Evolutionary conservation across 1,140 invertebrate genomes (phyloP).

Genomic region (Tetragnatha versicolor): DNA sequence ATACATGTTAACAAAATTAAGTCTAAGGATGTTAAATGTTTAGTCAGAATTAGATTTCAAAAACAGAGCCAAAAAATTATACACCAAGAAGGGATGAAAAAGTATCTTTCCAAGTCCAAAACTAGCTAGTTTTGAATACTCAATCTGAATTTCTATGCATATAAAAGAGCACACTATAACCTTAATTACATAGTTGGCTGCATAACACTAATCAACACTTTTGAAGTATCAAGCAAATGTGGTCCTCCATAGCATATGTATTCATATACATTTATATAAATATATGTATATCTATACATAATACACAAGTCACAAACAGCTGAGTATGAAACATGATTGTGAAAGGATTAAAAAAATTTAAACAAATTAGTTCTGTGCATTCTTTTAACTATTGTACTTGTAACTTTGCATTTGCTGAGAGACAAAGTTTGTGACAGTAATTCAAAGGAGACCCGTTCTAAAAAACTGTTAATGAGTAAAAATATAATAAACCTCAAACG

Average conservation of each 20-base stretch:
- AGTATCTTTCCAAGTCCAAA: conserved; percentile 1
- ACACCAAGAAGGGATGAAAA: not conserved
- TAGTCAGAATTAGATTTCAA: not conserved
- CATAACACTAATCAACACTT: not conserved
- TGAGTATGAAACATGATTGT: conserved; percentile 4
- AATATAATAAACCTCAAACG: no score
- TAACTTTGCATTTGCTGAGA: no score
- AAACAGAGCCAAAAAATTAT: not conserved
- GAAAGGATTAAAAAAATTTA: not conserved
- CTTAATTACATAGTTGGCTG: conserved; percentile 8
- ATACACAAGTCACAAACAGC: conserved; percentile 3
- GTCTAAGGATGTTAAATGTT: not conserved
- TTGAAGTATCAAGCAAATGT: conserved; percentile 19
- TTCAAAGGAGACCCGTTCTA: no score
- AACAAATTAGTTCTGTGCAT: no score
- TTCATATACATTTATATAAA: conserved; percentile 6
- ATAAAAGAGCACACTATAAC: conserved; percentile 17
- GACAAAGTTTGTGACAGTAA: no score
- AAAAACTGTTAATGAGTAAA: no score
- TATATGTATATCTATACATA: conserved; percentile 29
- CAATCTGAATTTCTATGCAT: conserved; percentile 6
- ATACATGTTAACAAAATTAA: conserved; percentile 3
- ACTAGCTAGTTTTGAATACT: conserved; percentile 2
- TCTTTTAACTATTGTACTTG: no score
- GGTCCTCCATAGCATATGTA: conserved; percentile 13